These are phyloP conservation scores for Agriotes lineatus DNA, from an alignment of 2,888 invertebrate genomes.

Conservation along the genomic window DNA sequence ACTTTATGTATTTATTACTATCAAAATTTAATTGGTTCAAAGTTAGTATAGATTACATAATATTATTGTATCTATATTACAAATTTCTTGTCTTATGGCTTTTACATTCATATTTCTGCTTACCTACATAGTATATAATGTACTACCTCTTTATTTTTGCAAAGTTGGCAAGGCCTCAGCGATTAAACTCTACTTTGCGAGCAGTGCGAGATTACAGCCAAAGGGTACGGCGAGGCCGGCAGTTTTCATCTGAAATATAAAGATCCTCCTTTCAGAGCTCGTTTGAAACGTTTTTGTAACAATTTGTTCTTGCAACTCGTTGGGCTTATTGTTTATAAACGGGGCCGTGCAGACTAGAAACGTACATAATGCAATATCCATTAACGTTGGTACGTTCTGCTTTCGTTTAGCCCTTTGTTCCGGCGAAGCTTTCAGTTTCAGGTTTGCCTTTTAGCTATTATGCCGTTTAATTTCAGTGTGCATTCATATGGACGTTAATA, in stretches of 20 bases:
- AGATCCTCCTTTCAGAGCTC: constrained; percentile 12
- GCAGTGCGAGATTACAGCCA: background rate
- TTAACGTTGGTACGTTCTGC: constrained; percentile 31
- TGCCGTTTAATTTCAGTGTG: constrained; percentile 30
- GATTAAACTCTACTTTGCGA: background rate
- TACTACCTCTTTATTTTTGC: no score
- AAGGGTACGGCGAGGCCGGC: background rate
- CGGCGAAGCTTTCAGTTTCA: constrained; percentile 31
- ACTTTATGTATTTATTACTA: no score
- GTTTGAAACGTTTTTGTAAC: constrained; percentile 32
- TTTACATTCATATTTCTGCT: no score
- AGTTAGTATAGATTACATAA: no score
- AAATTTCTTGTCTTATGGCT: no score
- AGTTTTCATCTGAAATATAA: background rate
- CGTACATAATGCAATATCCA: constrained; percentile 38
- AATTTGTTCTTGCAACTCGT: constrained; percentile 34
- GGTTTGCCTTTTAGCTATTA: constrained; percentile 38
- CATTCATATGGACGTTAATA: constrained; percentile 28
- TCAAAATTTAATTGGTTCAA: no score
- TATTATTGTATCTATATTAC: no score
- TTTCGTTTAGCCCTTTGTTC: constrained; percentile 35
- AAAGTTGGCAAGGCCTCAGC: no score
- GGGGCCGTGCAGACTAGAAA: constrained; percentile 28
- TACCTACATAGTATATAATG: no score
- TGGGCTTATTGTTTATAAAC: constrained; percentile 30